Evolutionary conservation across 2,113 vertebrate genomes (phyloP).

Genomic region (Phaetusa simplex): DNA sequence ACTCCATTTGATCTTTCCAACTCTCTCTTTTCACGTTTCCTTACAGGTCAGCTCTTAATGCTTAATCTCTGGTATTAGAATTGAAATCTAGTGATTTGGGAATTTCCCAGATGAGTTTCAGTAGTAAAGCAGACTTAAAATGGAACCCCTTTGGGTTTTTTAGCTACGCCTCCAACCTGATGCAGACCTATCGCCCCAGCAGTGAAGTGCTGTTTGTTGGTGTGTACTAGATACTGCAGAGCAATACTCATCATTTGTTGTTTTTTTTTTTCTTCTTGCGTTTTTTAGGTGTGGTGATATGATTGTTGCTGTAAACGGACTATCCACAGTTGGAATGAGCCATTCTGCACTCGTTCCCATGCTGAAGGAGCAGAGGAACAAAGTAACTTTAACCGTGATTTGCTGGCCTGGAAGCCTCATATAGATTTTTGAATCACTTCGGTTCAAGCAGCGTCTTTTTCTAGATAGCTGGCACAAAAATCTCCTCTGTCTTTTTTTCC

Average conservation of each 20-base stretch:
- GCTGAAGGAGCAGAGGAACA: constrained; percentile 96
- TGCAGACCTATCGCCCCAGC: background rate
- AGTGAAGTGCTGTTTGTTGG: background rate
- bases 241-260: background rate
- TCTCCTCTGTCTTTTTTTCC: background rate
- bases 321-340: constrained; percentile 96
- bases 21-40: background rate
- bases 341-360: constrained; percentile 96
- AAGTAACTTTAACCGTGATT: constrained; percentile 93
- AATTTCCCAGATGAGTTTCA: background rate
- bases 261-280: background rate
- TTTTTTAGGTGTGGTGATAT: constrained; percentile 92
- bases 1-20: background rate
- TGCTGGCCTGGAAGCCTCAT: constrained; percentile 98
- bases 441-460: constrained; percentile 9
- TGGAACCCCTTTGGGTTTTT: background rate
- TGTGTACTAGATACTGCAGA: background rate
- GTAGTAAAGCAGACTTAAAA: background rate
- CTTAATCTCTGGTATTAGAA: background rate
- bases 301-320: constrained; percentile 95
- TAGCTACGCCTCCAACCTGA: background rate
- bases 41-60: background rate
- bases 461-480: constrained; percentile 47
- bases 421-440: constrained; percentile 30
- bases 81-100: background rate